phyloP scores from a whole-genome alignment of 2,888 invertebrate genomes.

The Salpingus planirostris region DNA sequence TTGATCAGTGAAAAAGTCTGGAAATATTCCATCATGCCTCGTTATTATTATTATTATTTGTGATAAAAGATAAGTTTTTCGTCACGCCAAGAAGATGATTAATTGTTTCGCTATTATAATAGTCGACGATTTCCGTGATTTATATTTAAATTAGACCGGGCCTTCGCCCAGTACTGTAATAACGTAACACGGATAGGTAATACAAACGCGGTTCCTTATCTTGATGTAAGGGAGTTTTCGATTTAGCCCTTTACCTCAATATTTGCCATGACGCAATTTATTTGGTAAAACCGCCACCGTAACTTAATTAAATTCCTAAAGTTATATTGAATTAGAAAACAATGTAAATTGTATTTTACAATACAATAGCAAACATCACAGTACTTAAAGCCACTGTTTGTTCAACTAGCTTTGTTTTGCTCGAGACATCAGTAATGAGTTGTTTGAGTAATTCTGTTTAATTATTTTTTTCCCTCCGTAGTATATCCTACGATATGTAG shows the following conservation, averaged over 20 bases:
- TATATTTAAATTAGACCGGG: too few relatives aligned
- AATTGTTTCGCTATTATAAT: conserved; percentile 14
- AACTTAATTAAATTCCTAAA: conserved; percentile 9
- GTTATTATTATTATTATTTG: conserved; percentile 6
- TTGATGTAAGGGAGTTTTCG: too few relatives aligned
- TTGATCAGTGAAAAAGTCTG: too few relatives aligned
- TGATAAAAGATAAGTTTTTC: conserved; percentile 15
- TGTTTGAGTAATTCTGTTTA: conserved; percentile 18
- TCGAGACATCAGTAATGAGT: conserved; percentile 13
- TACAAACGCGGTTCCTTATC: too few relatives aligned
- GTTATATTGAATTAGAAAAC: conserved; percentile 12
- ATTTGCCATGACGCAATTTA: too few relatives aligned
- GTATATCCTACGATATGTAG: conserved; percentile 15
- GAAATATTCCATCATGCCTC: conserved; percentile 10
- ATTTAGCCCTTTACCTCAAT: too few relatives aligned
- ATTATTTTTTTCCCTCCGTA: conserved; percentile 18
- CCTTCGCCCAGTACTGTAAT: too few relatives aligned
- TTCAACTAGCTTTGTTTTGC: conserved; percentile 12
- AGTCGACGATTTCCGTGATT: too few relatives aligned
- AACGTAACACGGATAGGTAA: too few relatives aligned
- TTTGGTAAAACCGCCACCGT: too few relatives aligned
- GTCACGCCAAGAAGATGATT: conserved; percentile 14
- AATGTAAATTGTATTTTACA: conserved; percentile 12
- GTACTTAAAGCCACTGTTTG: conserved; percentile 12
- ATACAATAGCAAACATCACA: conserved; percentile 11